Conservation (phyloP, 1,140 invertebrate species). For the Hormaphis cornu region DNA sequence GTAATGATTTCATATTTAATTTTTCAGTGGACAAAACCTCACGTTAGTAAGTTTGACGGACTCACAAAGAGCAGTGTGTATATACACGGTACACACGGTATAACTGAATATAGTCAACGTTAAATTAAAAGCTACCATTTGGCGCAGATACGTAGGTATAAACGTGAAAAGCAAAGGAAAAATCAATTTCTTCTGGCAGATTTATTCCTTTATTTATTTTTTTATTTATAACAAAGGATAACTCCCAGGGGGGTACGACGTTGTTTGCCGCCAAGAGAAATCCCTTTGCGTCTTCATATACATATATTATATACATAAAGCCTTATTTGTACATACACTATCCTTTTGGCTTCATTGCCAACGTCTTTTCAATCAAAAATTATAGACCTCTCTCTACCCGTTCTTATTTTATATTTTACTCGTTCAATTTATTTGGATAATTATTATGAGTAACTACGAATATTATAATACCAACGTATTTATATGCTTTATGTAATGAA, state of each 20-base stretch:
- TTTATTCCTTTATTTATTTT: slow-evolving; percentile 14
- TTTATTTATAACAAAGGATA: slow-evolving; percentile 4
- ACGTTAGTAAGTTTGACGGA: too few species aligned
- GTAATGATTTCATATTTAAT: too few species aligned
- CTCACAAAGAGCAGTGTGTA: not conserved
- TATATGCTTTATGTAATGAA: too few species aligned
- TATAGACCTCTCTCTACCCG: not conserved
- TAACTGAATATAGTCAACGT: not conserved
- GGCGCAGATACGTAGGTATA: not conserved
- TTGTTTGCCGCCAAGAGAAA: not conserved
- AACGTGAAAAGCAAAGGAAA: not conserved
- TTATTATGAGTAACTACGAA: not conserved
- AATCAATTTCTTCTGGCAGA: slow-evolving; percentile 11
- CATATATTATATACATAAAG: too few species aligned
- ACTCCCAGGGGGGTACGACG: not conserved
- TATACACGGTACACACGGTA: too few species aligned
- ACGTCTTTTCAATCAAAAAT: not conserved
- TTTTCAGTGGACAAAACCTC: too few species aligned
- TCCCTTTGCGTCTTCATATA: not conserved
- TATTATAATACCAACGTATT: too few species aligned
- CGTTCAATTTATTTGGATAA: not conserved
- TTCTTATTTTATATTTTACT: not conserved
- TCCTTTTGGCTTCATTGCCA: not conserved
- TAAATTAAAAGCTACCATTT: not conserved
- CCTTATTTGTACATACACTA: too few species aligned